Conservation (phyloP, 2,797 vertebrate genomes). For the Sebastes baramenuke region DNA sequence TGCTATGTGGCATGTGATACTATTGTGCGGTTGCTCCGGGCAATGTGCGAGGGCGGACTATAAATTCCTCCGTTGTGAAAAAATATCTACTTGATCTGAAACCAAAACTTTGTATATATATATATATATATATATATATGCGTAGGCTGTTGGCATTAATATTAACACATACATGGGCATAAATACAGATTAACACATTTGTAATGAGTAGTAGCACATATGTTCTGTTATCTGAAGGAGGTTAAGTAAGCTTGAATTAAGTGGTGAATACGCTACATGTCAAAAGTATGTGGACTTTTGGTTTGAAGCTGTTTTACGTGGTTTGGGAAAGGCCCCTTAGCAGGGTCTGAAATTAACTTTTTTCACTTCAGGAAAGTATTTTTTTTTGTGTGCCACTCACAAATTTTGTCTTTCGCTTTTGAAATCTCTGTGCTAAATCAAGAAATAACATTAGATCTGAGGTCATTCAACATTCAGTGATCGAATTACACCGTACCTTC, state of each 20-base stretch:
- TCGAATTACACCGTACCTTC: too few species aligned
- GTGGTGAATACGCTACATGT: not conserved
- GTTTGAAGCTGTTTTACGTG: not conserved
- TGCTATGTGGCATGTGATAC: constrained; percentile 26
- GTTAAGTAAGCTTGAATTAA: not conserved
- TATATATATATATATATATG: too few species aligned
- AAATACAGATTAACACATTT: not conserved
- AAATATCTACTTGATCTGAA: constrained; percentile 4
- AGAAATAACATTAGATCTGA: too few species aligned
- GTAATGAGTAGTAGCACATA: not conserved
- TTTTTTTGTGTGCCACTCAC: too few species aligned
- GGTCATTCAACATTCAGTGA: too few species aligned
- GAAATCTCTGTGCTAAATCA: too few species aligned
- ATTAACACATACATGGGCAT: not conserved
- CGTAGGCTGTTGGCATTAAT: not conserved
- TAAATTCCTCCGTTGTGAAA: constrained; percentile 12
- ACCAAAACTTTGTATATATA: not conserved
- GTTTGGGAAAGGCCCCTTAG: not conserved
- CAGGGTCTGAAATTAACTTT: too few species aligned
- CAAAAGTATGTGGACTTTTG: not conserved
- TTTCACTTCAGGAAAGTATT: too few species aligned
- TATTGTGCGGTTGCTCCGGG: constrained; percentile 17
- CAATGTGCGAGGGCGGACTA: constrained; percentile 35
- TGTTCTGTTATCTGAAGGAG: not conserved
- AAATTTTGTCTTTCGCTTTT: too few species aligned